Base-by-base conservation (phyloP, 2,113 vertebrate genomes). In the Ramphastos sulfuratus region DNA sequence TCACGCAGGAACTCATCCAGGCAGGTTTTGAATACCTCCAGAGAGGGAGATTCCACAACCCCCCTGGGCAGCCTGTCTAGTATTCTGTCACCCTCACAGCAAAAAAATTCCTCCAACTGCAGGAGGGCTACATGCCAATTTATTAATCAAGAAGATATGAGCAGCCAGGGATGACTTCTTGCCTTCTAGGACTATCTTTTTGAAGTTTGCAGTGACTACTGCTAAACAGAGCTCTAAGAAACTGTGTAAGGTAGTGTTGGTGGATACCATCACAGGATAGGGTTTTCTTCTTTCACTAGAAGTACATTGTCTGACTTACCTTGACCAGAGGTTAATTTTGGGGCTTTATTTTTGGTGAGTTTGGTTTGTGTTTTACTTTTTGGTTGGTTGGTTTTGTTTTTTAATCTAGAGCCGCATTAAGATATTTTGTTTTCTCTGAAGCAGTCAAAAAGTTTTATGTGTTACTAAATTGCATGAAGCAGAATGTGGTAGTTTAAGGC, bases 231-330 rank as follows among this genome's bases (percentile, higher is more conserved):
- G 28, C 50, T 82, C 63, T 55, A 44, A 80, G 35, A 78, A 84
- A 31, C 10, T 46, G 15, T 1, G 0, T 16, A 10, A 75, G 31
- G 15, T 64, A 21, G 2, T 60, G 24, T 2, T 3, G 54, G 21
- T 81, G n/a, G n/a, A 33, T 78, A 54, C 21, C 27, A 70, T 58
- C 81, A 31, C 16, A 35, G 17, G 24, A 4, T 65, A 79, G 21
- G 4, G 67, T 54, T 67, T 65, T 39, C 56, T 83, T 46, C 31
- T 56, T 83, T 54, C 31, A 44, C 39, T 58, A 52, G 20, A 59
- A 90, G 28, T 21, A 67, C 4, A 1, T 17, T 84, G 23, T 9
- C 14, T n/a, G 31, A 28, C 2, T 78, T 65, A 50, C 16, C 37
- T 63, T 63, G 46, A 63, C 30, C 50, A 39, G 23, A 80, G 11